Evolutionary conservation across 2,113 vertebrate species (phyloP), one percentile per base, ranked within the genome.

Genomic region (Alaudala cheleensis): DNA sequence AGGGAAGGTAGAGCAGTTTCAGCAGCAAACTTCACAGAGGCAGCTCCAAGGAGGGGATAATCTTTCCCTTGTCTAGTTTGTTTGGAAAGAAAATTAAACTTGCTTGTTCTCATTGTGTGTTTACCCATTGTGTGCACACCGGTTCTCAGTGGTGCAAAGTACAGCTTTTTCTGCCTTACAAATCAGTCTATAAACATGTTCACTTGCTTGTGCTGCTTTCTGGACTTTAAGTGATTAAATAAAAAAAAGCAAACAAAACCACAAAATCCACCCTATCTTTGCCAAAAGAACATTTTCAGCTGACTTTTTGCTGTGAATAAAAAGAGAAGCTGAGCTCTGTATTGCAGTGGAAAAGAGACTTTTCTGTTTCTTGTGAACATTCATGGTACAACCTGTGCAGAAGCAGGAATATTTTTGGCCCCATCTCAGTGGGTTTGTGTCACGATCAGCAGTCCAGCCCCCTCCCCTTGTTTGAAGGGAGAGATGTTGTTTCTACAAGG

Each of bases 31-130:
- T 86, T 49, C 0, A 0, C 28, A 21, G 65, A 90, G 85, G 56
- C 85, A 64, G 53, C 17, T 86, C 71, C 79, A 71, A 94, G 82
- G 37, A 92, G 21, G 56, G 53, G 49, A 74, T 92, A 95, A 92
- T 76, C 79, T 90, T 95, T 92, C 33, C 49, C 87, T 88, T 80
- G 90, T 70, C 94, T 67, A 79, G 73, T 85, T 85, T 82, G 67
- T 88, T 95, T 86, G 76, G 40, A 71, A 83, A 78, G 85, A 84
- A 93, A 96, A 93, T 73, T 14, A 24, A 83, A 81, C 71, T 49
- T 51, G 20, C 60, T 78, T 90, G 88, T 74, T 93, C 77, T 71
- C 29, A 45, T 70, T 74, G 79, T 84, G 57, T 88, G 40, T 42
- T 96, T 93, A 70, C 71, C 60, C 58, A 78, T 73, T 90, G 92